Conservation (phyloP, 2,113 vertebrate genomes). For the Turnix velox region DNA sequence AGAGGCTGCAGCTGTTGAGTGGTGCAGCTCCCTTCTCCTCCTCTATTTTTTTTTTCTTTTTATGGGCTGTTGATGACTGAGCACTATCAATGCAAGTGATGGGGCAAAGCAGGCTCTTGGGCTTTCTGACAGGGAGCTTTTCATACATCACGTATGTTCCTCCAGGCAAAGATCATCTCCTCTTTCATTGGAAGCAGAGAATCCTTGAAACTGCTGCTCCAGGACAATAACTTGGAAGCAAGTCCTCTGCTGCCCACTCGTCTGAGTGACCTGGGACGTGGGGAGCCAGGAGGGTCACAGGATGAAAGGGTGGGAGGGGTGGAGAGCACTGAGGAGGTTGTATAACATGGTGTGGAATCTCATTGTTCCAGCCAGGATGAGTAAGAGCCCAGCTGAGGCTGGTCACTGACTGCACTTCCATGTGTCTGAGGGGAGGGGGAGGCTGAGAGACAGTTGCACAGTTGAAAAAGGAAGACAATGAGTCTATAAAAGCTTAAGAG, state of each 20-base stretch:
- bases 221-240: neutral
- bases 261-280: neutral
- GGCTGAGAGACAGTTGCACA: conserved; percentile 4
- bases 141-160: neutral
- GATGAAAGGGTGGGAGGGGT: neutral
- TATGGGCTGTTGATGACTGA: accelerated
- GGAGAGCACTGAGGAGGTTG: neutral
- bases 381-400: conserved; percentile 48
- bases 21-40: neutral
- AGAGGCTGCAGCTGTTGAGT: accelerated
- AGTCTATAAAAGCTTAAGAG: conserved; percentile 58
- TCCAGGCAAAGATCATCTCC: neutral
- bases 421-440: conserved; percentile 12
- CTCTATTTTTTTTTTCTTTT: accelerated
- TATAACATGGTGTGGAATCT: conserved; percentile 44
- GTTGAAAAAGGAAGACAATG: conserved; percentile 54
- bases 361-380: conserved; percentile 52
- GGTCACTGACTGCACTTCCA: conserved; percentile 28
- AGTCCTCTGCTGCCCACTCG: neutral
- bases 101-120: neutral
- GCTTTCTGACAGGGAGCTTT: neutral
- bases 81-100: accelerated
- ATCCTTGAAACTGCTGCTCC: neutral
- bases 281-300: too few relatives aligned
- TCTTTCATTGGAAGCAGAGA: neutral